Evolutionary conservation across 2,797 vertebrate genomes (phyloP), one percentile per base, ranked within the genome.

Genomic region (Myotis daubentonii): DNA sequence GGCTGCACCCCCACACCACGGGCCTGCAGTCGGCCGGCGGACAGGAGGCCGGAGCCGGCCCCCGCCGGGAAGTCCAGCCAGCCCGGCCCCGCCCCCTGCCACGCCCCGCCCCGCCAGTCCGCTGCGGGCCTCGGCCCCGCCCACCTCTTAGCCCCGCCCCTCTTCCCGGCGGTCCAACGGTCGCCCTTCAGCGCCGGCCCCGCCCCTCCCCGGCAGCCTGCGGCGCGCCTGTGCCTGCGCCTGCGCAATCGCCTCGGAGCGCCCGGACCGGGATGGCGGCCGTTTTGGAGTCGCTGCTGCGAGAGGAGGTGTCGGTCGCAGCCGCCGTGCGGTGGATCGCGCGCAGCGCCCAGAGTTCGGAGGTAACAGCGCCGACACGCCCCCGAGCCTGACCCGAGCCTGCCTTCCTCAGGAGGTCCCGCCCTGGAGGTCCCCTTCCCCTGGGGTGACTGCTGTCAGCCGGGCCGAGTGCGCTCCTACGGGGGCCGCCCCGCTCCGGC

Each of bases 231-330:
- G 98, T 98, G 98, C 98, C 76, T 36, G 98, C 98, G 98, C 98
- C 76, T 98, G 98, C 98, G 94, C 95, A 92, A 12, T 86, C 1
- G 80, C 49, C 16, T 62, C 60, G 6, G 51, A 82, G 94, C 76
- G 90, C 62, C 75, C 6, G 0, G 84, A 84, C 28, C 90, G 98
- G 99, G 98, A 99, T 99, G 99, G 99, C 99, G 99, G 99, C 99
- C 98, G 98, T 99, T 98, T 98, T 99, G 98, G 99, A 99, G 99
- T 98, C 98, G 51, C n/a, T 99, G 66, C 97, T 99, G 80, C 97
- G 82, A 65, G 97, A 98, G 91, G 99, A 99, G 98, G 98, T 98
- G 97, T 98, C 99, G 44, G 82, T 98, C 25, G 94, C 96, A 20
- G 98, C 98, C 38, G 98, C 98, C 51, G 94, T 99, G 97, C 97